Evolutionary conservation across 2,888 invertebrate species (phyloP).

Genomic region (Marasmarcha lunaedactyla): DNA sequence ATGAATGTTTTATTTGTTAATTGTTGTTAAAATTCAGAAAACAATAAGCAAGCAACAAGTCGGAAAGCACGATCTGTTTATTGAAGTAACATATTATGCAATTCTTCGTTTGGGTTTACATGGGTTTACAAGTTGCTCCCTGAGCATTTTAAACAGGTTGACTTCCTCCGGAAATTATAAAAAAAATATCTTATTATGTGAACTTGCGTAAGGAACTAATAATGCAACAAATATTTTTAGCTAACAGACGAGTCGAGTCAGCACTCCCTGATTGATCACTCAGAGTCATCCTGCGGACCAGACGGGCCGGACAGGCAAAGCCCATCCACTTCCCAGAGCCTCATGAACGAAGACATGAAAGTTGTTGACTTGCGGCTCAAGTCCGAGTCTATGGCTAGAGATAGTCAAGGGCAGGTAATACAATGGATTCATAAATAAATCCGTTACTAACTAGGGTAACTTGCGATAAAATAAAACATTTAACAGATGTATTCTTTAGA

Average conservation of each 20-base stretch:
- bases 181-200: too few species aligned
- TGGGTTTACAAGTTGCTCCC: too few species aligned
- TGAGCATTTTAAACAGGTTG: too few species aligned
- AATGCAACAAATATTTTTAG: neutral
- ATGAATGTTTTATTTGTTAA: slow-evolving; percentile 3
- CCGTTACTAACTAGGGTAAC: too few species aligned
- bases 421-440: too few species aligned
- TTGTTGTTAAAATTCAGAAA: slow-evolving; percentile 5
- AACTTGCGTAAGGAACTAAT: too few species aligned
- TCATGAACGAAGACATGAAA: slow-evolving; percentile 46
- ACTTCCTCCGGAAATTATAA: too few species aligned
- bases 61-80: too few species aligned
- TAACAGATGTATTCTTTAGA: neutral
- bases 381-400: slow-evolving; percentile 58
- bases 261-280: slow-evolving; percentile 60
- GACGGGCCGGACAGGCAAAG: slow-evolving; percentile 25
- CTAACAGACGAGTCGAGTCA: slow-evolving; percentile 80
- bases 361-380: slow-evolving; percentile 81
- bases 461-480: too few species aligned
- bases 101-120: too few species aligned
- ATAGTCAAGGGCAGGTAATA: slow-evolving; percentile 32
- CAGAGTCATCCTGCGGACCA: slow-evolving; percentile 35
- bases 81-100: too few species aligned
- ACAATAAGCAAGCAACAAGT: slow-evolving; percentile 51
- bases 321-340: slow-evolving; percentile 20